Conservation (phyloP, 2,113 vertebrate genomes). For the Limnothrissa miodon region DNA sequence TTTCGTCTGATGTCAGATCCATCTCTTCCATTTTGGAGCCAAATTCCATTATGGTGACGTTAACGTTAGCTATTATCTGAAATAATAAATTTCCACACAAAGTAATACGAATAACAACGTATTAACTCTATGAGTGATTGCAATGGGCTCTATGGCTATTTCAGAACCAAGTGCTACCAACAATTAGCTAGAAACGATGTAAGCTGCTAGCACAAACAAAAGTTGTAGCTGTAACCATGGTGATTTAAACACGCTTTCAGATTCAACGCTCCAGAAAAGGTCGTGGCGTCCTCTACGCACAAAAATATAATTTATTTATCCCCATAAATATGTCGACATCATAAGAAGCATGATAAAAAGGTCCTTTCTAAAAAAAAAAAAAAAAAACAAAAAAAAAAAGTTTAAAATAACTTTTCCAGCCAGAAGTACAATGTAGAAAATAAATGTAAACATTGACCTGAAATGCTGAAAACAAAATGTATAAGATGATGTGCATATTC, state of each 20-base stretch:
- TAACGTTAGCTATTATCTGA: not conserved
- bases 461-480: not conserved
- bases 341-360: not conserved
- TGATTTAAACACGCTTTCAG: conserved; percentile 29
- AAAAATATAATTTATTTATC: not conserved
- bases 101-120: too few relatives aligned
- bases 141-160: not conserved
- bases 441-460: not conserved
- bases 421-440: not conserved
- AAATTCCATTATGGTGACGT: conserved; percentile 47
- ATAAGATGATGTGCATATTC: not conserved
- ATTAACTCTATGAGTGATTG: too few relatives aligned
- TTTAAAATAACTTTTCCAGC: not conserved
- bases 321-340: not conserved
- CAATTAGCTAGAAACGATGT: not conserved
- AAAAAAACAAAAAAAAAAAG: too few relatives aligned
- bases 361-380: not conserved
- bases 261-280: too few relatives aligned
- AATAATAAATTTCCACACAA: not conserved
- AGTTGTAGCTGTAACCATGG: conserved; percentile 59
- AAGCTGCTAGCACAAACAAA: not conserved
- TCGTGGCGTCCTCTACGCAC: not conserved
- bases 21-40: conserved; percentile 70
- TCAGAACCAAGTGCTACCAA: not conserved
- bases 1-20: conserved; percentile 79